Evolutionary conservation across 1,140 invertebrate species (phyloP).

Genomic region (Parapsyche elsis): DNA sequence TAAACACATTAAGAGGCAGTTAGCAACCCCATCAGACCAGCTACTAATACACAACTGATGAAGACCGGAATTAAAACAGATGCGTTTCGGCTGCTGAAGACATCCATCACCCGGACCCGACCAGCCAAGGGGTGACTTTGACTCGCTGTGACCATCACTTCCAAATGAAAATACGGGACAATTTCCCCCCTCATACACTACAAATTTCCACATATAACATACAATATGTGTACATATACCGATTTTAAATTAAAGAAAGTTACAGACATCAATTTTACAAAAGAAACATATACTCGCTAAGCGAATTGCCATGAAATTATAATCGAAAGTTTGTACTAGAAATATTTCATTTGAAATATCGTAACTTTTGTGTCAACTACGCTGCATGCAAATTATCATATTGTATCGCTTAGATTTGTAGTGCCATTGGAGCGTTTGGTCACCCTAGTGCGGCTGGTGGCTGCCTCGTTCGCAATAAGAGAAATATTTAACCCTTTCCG

Average conservation of each 20-base stretch:
- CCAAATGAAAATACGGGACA: background rate
- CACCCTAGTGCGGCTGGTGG: constrained; percentile 33
- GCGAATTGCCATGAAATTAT: too few species aligned
- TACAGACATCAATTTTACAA: too few species aligned
- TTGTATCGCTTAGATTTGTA: background rate
- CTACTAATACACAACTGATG: constrained; percentile 56
- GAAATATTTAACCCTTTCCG: constrained; percentile 54
- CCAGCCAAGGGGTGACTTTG: constrained; percentile 42
- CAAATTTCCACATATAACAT: too few species aligned
- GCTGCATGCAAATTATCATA: too few species aligned
- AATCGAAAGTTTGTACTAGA: too few species aligned
- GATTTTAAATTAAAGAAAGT: too few species aligned
- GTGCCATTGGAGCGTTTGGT: constrained; percentile 25
- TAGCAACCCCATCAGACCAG: constrained; percentile 51
- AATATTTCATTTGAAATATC: too few species aligned
- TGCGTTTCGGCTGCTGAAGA: constrained; percentile 51
- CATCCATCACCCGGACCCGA: constrained; percentile 49
- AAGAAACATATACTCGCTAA: too few species aligned
- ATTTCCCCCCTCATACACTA: background rate
- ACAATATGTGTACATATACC: too few species aligned
- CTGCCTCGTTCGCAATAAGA: constrained; percentile 38
- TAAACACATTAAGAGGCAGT: constrained; percentile 56
- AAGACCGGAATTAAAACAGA: constrained; percentile 56
- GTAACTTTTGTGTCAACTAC: too few species aligned
- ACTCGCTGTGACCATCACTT: constrained; percentile 31